These are phyloP conservation scores for Drosophila aff. DNA, from an alignment of 1,140 invertebrate genomes.

Conservation along the genomic window DNA sequence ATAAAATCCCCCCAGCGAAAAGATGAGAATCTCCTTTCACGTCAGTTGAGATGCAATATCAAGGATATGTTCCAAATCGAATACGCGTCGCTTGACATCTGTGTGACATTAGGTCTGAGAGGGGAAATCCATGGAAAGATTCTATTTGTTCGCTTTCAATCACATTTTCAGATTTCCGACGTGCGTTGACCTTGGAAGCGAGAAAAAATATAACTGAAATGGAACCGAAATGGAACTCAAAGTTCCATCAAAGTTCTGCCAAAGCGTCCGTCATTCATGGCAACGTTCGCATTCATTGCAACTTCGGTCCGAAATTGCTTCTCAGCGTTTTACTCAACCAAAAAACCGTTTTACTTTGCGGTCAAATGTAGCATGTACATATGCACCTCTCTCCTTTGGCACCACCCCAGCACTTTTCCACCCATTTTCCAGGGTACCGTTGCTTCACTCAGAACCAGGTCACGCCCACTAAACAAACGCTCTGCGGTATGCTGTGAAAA, in stretches of 20 bases:
- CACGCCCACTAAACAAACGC: slow-evolving; percentile 62
- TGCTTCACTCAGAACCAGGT: slow-evolving; percentile 38
- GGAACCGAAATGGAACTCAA: slow-evolving; percentile 34
- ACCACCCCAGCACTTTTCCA: neutral
- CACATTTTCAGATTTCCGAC: slow-evolving; percentile 46
- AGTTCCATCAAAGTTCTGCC: slow-evolving; percentile 46
- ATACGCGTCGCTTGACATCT: slow-evolving; percentile 35
- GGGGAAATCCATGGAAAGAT: slow-evolving; percentile 24
- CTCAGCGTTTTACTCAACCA: slow-evolving; percentile 63
- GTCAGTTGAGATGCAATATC: slow-evolving; percentile 42
- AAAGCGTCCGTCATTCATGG: slow-evolving; percentile 65
- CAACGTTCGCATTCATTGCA: slow-evolving; percentile 63
- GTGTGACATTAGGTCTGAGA: slow-evolving; percentile 34
- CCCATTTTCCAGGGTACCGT: slow-evolving; percentile 11
- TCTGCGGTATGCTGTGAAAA: slow-evolving; percentile 65
- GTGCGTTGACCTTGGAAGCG: slow-evolving; percentile 35
- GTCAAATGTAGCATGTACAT: slow-evolving; percentile 79
- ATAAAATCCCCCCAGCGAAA: slow-evolving; percentile 10
- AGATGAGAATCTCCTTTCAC: slow-evolving; percentile 37
- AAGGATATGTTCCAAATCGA: slow-evolving; percentile 23
- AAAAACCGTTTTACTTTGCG: slow-evolving; percentile 78
- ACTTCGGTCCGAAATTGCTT: slow-evolving; percentile 73
- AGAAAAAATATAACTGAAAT: neutral
- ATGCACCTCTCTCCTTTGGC: slow-evolving; percentile 32
- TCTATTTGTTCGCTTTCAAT: slow-evolving; percentile 52